Evolutionary conservation across 2,797 vertebrate genomes (phyloP), one percentile per base, ranked within the genome.

Genomic region (Antennarius maculatus): DNA sequence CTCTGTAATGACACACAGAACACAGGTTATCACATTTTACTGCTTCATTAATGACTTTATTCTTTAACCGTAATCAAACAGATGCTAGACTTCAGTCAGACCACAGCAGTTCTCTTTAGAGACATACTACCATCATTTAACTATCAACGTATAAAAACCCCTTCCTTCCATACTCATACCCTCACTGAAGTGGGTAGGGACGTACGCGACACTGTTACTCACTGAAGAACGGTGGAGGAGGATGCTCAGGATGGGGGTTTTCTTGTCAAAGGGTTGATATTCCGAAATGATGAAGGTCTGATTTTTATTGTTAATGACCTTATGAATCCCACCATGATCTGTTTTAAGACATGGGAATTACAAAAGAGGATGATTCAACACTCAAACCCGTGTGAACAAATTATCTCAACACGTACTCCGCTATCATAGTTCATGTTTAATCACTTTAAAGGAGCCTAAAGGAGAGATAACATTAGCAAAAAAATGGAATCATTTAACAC

Each of bases 241-340:
- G 50, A 91, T 17, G 48, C 52, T 65, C 8, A 39, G 34, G 12
- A 91, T 8, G 23, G 68, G 73, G 1, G 50, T 2, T 6, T 0
- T 1, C 4, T 27, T 16, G 5, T 0, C 5, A 27, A 93, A 90
- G 0, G 85, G 87, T 8, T 4, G 64, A 31, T 89, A 91, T 60
- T 92, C 92, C 0, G 90, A 85, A 2, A 92, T 89, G 54, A 93
- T 0, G 10, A 88, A 89, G 1, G 51, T 10, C 0, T 69, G 7
- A 3, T 0, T 56, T 1, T 56, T 0, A 2, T 18, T 42, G 15
- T 80, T 78, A 41, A 87, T n/a, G 5, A 86, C 77, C 42, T 94
- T 94, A 60, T 94, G 93, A 67, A 94, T 43, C 0, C 28, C 13
- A 54, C 92, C 93, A 7, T 71, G 77, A 28, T 76, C 93, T 93